Percentiles rank a stretch among this genome's conserved stretches.
phyloP scores from a whole-genome alignment of 2,113 vertebrate genomes.

The Dasypus novemcinctus region DNA sequence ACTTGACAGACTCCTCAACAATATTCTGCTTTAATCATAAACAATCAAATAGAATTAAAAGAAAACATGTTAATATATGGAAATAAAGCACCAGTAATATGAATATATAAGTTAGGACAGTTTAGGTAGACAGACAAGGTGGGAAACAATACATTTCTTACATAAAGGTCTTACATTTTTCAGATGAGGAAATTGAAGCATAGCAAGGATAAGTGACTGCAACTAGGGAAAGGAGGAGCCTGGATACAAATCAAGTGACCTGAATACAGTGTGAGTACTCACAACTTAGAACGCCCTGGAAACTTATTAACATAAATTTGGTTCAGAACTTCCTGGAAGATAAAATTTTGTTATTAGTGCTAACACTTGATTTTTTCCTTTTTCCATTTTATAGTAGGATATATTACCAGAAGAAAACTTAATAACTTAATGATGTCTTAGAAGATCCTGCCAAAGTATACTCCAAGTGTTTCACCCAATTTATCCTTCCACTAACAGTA shows the following conservation, averaged over 20 bases:
- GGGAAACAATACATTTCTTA: background rate
- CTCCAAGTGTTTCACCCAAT: background rate
- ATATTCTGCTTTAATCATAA: background rate
- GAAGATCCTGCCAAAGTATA: background rate
- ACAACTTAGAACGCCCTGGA: background rate
- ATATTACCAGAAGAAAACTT: background rate
- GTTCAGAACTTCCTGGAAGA: background rate
- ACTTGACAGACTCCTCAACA: background rate
- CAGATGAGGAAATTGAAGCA: background rate
- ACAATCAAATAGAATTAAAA: background rate
- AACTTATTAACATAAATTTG: background rate
- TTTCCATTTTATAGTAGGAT: background rate
- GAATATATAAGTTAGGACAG: background rate
- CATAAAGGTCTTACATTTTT: background rate
- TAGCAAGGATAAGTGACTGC: background rate
- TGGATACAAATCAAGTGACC: background rate
- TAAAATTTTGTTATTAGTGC: background rate
- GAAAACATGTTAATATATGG: background rate
- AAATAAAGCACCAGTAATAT: background rate
- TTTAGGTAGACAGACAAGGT: background rate
- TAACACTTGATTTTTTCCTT: background rate
- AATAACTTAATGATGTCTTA: background rate
- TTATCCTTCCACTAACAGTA: background rate
- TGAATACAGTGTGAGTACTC: background rate
- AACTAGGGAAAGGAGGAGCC: background rate